Base-by-base conservation (phyloP, 2,888 invertebrate genomes). In the Stegana nigrithorax region DNA sequence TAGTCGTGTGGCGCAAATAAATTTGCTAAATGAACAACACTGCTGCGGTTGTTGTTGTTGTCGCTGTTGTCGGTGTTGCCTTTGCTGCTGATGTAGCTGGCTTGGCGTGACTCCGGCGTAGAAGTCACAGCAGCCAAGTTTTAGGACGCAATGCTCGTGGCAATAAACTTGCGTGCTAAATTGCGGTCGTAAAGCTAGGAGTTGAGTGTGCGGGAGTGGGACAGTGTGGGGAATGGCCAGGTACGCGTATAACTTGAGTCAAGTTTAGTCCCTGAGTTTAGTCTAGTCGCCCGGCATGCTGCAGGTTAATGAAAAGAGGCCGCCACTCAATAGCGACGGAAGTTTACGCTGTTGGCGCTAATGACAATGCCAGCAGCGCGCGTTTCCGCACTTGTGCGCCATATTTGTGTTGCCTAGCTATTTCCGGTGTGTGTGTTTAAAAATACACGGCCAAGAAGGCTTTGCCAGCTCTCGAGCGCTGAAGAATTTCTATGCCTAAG, bases 1-100 rank as follows among this genome's bases (percentile, higher is more conserved):
- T 10, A 51, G 27, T 51, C 19, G 27, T 19, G 51, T 27, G n/a
- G n/a, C n/a, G 19, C 29, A 51, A 51, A 51, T 51, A 51, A 51
- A 29, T 4, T 51, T 29, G 17, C 14, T 4, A 14, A n/a, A 51
- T 29, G 17, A 51, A 51, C 14, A 7, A n/a, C n/a, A n/a, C n/a
- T n/a, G n/a, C n/a, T n/a, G n/a, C 12, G 32, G 32, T 12, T 8
- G 6, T 32, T 32, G n/a, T n/a, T n/a, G n/a, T n/a, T n/a, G n/a
- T n/a, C n/a, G n/a, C n/a, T n/a, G n/a, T n/a, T n/a, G n/a, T 32
- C 12, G 32, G 12, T 12, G 6, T 32, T n/a, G n/a, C n/a, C n/a
- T n/a, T n/a, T n/a, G n/a, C n/a, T n/a, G n/a, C n/a, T n/a, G n/a
- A n/a, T n/a, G n/a, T n/a, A n/a, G n/a, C n/a, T n/a, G n/a, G n/a